Evolutionary conservation across 2,888 invertebrate species (phyloP), one percentile per base, ranked within the genome.

Genomic region (Sepioteuthis lessoniana): DNA sequence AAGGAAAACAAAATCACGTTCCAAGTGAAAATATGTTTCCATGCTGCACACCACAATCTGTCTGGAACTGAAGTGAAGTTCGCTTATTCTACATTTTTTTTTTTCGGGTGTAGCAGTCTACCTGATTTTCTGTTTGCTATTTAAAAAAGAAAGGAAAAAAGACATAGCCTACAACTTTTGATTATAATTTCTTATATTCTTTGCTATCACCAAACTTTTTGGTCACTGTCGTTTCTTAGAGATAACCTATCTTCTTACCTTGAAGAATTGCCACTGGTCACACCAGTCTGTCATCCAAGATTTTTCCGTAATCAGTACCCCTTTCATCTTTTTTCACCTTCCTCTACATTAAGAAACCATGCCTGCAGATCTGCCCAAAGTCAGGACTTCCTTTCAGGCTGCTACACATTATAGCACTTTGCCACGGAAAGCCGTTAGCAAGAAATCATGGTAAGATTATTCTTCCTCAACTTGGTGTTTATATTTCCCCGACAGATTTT

Each of bases 371-470:
- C 42, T 92, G 28, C 91, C 91, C 38, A 92, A 92, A 92, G 46
- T 92, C 25, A 37, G 91, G 42, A 92, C 91, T 46, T 92, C 91
- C 16, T 92, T 46, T 47, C 91, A 92, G 91, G 31, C 42, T 42
- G 46, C 76, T 13, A 76, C 42, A 42, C 91, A 46, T 42, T 92
- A 92, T 47, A 92, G 91, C 42, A 92, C 91, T 42, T 47, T 92
- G 47, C 91, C 91, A 10, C 91, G 91, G 91, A 92, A 92, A 92
- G 91, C 91, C 46, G 91, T 92, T 47, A 92, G 91, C 91, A 92
- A 92, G 42, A 92, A 92, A 42, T 92, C 91, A 42, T 92, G 91
- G 91, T 92, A 92, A 92, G 91, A 46, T 35, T 76, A n/a, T 76
- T n/a, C n/a, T 76, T 16, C n/a, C 16, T 31, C n/a, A 76, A 76